phyloP scores from a whole-genome alignment of 2,113 vertebrate genomes.

The Malurus cyaneus region DNA sequence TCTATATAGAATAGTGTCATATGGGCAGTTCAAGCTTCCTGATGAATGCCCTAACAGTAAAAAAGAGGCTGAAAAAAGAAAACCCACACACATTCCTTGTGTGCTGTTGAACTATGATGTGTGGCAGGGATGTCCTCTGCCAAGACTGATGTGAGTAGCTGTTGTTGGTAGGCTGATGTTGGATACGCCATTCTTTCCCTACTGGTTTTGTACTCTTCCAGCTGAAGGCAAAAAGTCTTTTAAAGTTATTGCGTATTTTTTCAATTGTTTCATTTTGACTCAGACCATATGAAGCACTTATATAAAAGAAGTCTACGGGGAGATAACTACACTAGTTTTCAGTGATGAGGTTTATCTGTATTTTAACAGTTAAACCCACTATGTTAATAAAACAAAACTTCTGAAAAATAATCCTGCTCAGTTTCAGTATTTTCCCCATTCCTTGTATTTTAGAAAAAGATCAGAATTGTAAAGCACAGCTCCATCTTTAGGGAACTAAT shows the following conservation, averaged over 20 bases:
- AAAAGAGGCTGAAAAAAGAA: not conserved
- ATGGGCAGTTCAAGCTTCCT: not conserved
- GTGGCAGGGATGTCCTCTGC: not conserved
- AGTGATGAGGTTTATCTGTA: constrained; percentile 21
- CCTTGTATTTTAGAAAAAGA: accelerated
- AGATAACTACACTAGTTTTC: not conserved
- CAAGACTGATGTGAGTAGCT: not conserved
- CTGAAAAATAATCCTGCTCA: constrained; percentile 16
- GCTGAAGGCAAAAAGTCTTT: not conserved
- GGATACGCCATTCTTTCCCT: not conserved
- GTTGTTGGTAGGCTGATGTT: not conserved
- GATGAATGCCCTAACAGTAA: not conserved
- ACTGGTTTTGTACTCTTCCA: not conserved
- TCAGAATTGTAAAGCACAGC: not conserved
- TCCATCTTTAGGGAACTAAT: not conserved
- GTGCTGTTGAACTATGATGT: accelerated
- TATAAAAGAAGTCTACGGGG: not conserved
- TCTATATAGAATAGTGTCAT: not conserved
- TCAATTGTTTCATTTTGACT: not conserved
- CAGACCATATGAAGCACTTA: not conserved
- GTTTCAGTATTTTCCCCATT: constrained; percentile 43
- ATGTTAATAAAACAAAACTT: constrained; percentile 36
- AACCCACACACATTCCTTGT: not conserved
- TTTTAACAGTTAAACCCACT: constrained; percentile 33
- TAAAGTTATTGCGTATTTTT: not conserved